These are phyloP conservation scores for Erpobdella octoculata DNA, from an alignment of 2,888 invertebrate genomes.

Conservation along the genomic window DNA sequence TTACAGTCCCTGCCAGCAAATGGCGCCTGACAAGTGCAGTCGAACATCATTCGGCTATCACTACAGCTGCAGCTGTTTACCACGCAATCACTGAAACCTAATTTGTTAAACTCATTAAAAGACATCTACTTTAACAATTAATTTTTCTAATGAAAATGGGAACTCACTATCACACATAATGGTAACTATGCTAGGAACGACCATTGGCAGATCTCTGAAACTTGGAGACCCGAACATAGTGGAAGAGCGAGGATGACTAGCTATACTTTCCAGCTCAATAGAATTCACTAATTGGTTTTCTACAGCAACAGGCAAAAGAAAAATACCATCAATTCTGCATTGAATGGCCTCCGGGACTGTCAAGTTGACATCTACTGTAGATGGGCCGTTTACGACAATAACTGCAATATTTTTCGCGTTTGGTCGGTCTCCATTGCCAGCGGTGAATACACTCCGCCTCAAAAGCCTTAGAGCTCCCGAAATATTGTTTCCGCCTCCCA, in stretches of 20 bases:
- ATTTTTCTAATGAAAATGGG: neutral
- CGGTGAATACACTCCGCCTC: slow-evolving; percentile 11
- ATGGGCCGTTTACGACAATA: slow-evolving; percentile 45
- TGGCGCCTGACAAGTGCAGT: slow-evolving; percentile 42
- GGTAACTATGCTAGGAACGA: neutral
- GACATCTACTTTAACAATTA: neutral
- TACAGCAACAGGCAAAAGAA: slow-evolving; percentile 25
- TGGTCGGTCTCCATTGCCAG: slow-evolving; percentile 43
- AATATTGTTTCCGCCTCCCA: slow-evolving; percentile 46
- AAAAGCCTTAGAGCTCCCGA: slow-evolving; percentile 41
- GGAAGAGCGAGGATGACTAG: slow-evolving; percentile 43
- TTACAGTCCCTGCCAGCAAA: slow-evolving; percentile 44
- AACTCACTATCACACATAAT: slow-evolving; percentile 23
- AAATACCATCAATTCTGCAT: slow-evolving; percentile 15
- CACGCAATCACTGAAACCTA: slow-evolving; percentile 43
- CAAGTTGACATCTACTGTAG: slow-evolving; percentile 40
- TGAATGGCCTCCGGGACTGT: slow-evolving; percentile 44
- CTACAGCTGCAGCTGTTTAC: slow-evolving; percentile 43
- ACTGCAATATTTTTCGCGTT: slow-evolving; percentile 43
- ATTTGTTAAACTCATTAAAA: neutral
- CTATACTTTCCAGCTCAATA: slow-evolving; percentile 44
- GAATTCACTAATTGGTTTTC: slow-evolving; percentile 26
- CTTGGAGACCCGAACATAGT: slow-evolving; percentile 42
- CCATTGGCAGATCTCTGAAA: slow-evolving; percentile 16
- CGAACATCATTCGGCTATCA: slow-evolving; percentile 41